Evolutionary conservation across 1,140 invertebrate genomes (phyloP).

Genomic region (Eumeta japonica): DNA sequence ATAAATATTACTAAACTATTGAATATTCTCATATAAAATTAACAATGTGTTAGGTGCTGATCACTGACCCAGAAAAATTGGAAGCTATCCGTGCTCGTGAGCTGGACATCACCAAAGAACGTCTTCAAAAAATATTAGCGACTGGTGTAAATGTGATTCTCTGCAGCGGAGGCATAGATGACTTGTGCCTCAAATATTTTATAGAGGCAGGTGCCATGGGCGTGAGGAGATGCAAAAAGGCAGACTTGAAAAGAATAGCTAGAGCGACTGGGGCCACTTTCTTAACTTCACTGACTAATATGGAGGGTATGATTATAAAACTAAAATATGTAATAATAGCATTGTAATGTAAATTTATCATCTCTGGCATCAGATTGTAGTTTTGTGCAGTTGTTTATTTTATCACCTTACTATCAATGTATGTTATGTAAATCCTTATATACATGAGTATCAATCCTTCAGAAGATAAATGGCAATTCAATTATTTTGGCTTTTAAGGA

Average conservation of each 20-base stretch:
- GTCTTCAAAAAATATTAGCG: slow-evolving; percentile 87
- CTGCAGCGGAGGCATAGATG: slow-evolving; percentile 96
- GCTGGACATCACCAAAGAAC: slow-evolving; percentile 96
- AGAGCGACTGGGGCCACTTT: slow-evolving; percentile 97
- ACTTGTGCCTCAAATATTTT: slow-evolving; percentile 98
- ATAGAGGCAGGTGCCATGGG: slow-evolving; percentile 97
- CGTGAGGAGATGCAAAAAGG: slow-evolving; percentile 93
- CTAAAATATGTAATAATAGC: not conserved
- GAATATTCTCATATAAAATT: too few species aligned
- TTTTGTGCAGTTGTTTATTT: not conserved
- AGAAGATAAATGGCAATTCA: too few species aligned
- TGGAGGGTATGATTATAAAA: slow-evolving; percentile 82
- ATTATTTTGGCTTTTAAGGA: not conserved
- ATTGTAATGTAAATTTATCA: not conserved
- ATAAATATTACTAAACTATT: too few species aligned
- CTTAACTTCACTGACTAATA: slow-evolving; percentile 90
- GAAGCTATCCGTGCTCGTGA: slow-evolving; percentile 94
- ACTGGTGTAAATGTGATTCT: slow-evolving; percentile 96
- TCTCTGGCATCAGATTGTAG: not conserved
- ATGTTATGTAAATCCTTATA: too few species aligned
- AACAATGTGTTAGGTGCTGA: slow-evolving; percentile 77
- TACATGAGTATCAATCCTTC: too few species aligned
- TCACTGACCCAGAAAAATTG: slow-evolving; percentile 92
- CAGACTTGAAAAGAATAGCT: slow-evolving; percentile 94
- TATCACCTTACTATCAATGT: too few species aligned